A percentile compares a stretch with the other conserved stretches of the same genome.
Conservation (phyloP, 2,888 invertebrate species). For the Toxonevra muliebris region DNA sequence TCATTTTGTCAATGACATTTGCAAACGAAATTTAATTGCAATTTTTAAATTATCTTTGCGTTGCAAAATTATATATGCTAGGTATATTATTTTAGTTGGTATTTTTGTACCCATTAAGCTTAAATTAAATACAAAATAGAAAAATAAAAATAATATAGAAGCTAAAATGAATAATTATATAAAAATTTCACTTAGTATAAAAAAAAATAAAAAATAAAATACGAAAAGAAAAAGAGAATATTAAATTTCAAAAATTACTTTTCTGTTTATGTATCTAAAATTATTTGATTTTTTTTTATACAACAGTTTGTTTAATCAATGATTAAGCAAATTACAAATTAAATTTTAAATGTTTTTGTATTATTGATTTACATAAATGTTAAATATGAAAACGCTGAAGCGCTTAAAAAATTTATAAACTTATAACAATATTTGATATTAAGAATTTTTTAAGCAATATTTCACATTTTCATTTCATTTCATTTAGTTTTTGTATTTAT, state of each 20-base stretch:
- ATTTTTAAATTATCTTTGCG: no score
- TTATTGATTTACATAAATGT: no score
- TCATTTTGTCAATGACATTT: no score
- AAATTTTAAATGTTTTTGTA: no score
- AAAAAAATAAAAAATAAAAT: not conserved
- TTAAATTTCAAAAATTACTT: no score
- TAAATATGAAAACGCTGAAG: no score
- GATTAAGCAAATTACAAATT: not conserved
- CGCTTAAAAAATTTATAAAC: no score
- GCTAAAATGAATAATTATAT: constrained; percentile 4
- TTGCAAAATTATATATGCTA: no score
- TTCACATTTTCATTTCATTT: not conserved
- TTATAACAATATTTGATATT: no score
- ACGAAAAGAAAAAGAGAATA: not conserved
- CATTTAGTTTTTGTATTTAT: constrained; percentile 2
- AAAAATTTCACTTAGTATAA: constrained; percentile 22
- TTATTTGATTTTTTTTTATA: not conserved
- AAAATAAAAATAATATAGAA: not conserved
- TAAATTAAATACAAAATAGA: not conserved
- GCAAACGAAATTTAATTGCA: no score
- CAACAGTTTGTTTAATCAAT: not conserved
- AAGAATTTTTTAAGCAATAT: no score
- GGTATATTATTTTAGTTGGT: no score
- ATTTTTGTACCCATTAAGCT: not conserved
- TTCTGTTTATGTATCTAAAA: not conserved